Evolutionary conservation across 2,113 vertebrate species (phyloP).

Genomic region (Psittacus erithacus): DNA sequence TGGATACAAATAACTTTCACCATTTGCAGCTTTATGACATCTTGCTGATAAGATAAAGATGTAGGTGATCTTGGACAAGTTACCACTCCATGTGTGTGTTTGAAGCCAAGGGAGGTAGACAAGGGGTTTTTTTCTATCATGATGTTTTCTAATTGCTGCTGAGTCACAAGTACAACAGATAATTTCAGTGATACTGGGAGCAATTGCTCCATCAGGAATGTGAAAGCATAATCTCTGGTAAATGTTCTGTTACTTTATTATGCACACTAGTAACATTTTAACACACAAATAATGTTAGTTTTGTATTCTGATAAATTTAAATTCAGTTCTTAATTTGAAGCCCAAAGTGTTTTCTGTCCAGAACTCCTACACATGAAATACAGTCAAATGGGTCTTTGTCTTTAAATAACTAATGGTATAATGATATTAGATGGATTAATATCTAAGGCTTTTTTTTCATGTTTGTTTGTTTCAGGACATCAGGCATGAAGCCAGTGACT

Average conservation of each 20-base stretch:
- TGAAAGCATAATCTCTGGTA: background rate
- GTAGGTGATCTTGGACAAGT: background rate
- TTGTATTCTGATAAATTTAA: background rate
- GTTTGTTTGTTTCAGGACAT: conserved; percentile 83
- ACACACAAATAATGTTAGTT: background rate
- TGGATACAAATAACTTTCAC: background rate
- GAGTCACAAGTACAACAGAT: background rate
- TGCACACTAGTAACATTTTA: background rate
- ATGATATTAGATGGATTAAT: background rate
- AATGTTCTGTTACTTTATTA: background rate
- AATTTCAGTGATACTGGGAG: background rate
- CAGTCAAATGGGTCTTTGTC: background rate
- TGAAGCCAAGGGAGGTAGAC: background rate
- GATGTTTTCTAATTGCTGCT: background rate
- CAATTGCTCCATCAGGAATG: background rate
- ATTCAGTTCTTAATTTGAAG: background rate
- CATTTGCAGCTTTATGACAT: background rate
- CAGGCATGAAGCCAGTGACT: conserved; percentile 93
- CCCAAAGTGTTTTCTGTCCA: background rate
- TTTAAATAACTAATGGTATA: background rate
- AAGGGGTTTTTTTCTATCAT: background rate
- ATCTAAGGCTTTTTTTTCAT: background rate
- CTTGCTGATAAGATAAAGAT: background rate
- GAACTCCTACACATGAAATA: background rate
- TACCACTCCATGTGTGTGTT: background rate